Evolutionary conservation across 2,113 vertebrate genomes (phyloP).

Genomic region (Atractosteus spatula): DNA sequence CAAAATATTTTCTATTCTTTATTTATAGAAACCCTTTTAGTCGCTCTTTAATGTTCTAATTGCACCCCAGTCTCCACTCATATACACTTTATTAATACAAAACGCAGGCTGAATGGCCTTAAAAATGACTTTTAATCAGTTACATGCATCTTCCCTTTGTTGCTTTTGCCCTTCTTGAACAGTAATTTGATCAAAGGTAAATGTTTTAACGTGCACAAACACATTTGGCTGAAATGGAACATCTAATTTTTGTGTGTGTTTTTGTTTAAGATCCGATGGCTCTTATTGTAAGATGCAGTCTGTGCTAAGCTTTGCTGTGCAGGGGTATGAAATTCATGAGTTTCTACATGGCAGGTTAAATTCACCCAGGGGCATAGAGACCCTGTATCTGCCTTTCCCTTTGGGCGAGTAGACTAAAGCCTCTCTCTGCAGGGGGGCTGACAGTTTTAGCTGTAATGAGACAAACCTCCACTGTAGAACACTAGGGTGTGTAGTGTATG

Average conservation of each 20-base stretch:
- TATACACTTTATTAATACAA: too few species aligned
- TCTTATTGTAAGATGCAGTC: background rate
- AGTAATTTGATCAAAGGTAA: too few species aligned
- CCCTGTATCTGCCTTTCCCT: slow-evolving; percentile 36
- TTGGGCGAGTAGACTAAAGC: slow-evolving; percentile 38
- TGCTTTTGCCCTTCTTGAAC: too few species aligned
- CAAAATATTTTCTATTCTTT: too few species aligned
- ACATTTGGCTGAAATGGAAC: too few species aligned
- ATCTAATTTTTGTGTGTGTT: slow-evolving; percentile 5
- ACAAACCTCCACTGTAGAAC: slow-evolving; percentile 62
- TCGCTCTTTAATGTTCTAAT: too few species aligned
- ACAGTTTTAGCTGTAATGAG: slow-evolving; percentile 66
- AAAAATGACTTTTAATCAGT: too few species aligned
- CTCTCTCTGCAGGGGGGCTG: slow-evolving; percentile 32
- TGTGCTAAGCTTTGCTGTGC: slow-evolving; percentile 21
- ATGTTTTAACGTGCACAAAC: too few species aligned
- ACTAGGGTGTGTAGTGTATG: slow-evolving; percentile 58
- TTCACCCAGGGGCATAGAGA: slow-evolving; percentile 40
- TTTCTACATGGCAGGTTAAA: slow-evolving; percentile 43
- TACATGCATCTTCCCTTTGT: too few species aligned
- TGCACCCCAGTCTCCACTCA: too few species aligned
- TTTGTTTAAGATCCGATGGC: background rate
- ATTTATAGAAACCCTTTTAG: too few species aligned
- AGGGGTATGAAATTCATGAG: slow-evolving; percentile 34
- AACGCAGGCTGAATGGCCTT: too few species aligned